phyloP scores from a whole-genome alignment of 2,113 vertebrate species.

The Atrichornis clamosus region DNA sequence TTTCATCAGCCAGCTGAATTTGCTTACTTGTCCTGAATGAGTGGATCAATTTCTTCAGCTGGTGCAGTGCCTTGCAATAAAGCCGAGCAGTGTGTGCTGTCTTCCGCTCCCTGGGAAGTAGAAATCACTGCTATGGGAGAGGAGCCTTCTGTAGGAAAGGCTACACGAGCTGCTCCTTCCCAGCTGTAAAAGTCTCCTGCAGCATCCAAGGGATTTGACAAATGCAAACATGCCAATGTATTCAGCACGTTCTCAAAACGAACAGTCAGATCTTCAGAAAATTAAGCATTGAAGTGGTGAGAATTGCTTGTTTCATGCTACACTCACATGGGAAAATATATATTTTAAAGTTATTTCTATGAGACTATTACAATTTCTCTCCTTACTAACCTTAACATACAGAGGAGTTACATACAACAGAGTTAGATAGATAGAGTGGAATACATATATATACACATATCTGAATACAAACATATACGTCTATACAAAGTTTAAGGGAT shows the following conservation, averaged over 20 bases:
- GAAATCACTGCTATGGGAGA: slow-evolving; percentile 49
- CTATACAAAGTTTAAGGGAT: not conserved
- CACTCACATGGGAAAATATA: not conserved
- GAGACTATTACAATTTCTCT: not conserved
- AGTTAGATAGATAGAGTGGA: not conserved
- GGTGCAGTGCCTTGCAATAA: slow-evolving; percentile 42
- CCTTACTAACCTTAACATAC: not conserved
- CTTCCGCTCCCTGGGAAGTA: slow-evolving; percentile 54
- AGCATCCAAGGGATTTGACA: not conserved
- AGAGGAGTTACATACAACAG: too few species aligned
- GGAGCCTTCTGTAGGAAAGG: not conserved
- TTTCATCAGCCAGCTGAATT: slow-evolving; percentile 61
- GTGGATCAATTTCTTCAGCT: slow-evolving; percentile 62
- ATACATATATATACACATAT: accelerated
- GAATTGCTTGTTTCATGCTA: not conserved
- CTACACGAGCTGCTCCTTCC: not conserved
- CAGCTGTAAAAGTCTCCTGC: not conserved
- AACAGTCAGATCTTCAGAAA: not conserved
- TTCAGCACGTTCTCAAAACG: accelerated
- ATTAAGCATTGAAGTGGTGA: not conserved
- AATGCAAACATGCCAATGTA: accelerated
- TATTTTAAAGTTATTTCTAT: not conserved
- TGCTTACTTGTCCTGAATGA: slow-evolving; percentile 63
- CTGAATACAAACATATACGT: accelerated
- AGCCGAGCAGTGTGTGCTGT: slow-evolving; percentile 37